Evolutionary conservation across 1,140 invertebrate species (phyloP).

Genomic region (Macrotrachela quadricornifera): DNA sequence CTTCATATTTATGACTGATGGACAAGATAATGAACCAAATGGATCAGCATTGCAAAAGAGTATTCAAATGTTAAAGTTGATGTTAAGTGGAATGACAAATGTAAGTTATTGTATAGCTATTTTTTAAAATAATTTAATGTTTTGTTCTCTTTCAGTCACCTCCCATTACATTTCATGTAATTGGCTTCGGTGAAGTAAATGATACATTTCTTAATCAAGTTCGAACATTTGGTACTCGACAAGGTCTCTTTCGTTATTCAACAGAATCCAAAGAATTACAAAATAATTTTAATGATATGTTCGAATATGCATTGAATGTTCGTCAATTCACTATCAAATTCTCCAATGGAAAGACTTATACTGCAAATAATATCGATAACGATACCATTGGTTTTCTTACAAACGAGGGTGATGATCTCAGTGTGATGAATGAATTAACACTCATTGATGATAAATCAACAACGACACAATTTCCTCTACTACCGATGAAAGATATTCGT

Average conservation of each 20-base stretch:
- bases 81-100: neutral
- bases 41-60: neutral
- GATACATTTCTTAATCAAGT: neutral
- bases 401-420: neutral
- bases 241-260: slow-evolving; percentile 2
- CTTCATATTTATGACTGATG: slow-evolving; percentile 6
- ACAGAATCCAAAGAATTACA: neutral
- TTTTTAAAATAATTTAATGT: no score
- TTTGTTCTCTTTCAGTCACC: neutral
- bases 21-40: neutral
- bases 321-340: neutral
- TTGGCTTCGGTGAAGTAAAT: slow-evolving; percentile 1
- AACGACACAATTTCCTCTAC: neutral
- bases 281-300: slow-evolving; percentile 3
- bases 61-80: neutral
- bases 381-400: slow-evolving; percentile 1
- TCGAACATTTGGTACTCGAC: neutral
- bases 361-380: neutral
- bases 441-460: neutral
- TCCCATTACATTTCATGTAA: neutral
- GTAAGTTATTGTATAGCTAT: no score
- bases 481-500: neutral
- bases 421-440: neutral
- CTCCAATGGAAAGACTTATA: slow-evolving; percentile 1
- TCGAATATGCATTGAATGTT: neutral